Percentiles rank a stretch among this genome's conserved stretches.
phyloP scores from a whole-genome alignment of 2,888 invertebrate species.

The Tenthredo notha region DNA sequence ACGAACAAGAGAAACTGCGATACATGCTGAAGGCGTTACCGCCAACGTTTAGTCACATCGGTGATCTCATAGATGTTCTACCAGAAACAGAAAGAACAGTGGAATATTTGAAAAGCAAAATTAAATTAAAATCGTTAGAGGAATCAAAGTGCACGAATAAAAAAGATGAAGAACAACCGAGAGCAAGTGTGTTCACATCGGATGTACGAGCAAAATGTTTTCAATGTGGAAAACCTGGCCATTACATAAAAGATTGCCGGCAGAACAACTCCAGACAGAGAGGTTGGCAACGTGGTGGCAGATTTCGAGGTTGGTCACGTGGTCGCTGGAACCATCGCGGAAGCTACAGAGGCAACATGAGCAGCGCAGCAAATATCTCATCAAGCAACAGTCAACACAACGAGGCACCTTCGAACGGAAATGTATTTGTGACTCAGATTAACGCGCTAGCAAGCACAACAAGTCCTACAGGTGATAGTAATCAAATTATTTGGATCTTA shows the following conservation, averaged over 20 bases:
- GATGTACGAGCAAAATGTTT: slow-evolving; percentile 50
- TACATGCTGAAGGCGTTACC: slow-evolving; percentile 64
- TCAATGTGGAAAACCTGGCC: slow-evolving; percentile 59
- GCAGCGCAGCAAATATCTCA: slow-evolving; percentile 34
- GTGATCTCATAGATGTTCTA: slow-evolving; percentile 62
- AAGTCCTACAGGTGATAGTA: not conserved
- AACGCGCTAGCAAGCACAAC: not conserved
- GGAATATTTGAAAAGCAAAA: slow-evolving; percentile 64
- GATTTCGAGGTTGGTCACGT: not conserved
- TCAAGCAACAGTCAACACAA: not conserved
- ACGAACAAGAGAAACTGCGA: slow-evolving; percentile 64
- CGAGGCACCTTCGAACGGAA: not conserved
- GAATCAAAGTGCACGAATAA: slow-evolving; percentile 24
- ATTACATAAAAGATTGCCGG: slow-evolving; percentile 58
- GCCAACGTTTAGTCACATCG: slow-evolving; percentile 61
- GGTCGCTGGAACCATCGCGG: slow-evolving; percentile 34
- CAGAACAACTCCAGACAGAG: slow-evolving; percentile 30
- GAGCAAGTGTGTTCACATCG: slow-evolving; percentile 56
- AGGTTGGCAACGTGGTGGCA: not conserved
- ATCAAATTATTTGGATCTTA: not conserved
- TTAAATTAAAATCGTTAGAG: slow-evolving; percentile 56
- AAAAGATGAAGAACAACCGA: slow-evolving; percentile 30
- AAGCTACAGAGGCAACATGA: slow-evolving; percentile 26
- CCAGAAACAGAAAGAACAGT: slow-evolving; percentile 62
- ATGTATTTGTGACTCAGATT: not conserved